Conservation (phyloP, 2,888 invertebrate species). For the Ecliptopera silaceata region DNA sequence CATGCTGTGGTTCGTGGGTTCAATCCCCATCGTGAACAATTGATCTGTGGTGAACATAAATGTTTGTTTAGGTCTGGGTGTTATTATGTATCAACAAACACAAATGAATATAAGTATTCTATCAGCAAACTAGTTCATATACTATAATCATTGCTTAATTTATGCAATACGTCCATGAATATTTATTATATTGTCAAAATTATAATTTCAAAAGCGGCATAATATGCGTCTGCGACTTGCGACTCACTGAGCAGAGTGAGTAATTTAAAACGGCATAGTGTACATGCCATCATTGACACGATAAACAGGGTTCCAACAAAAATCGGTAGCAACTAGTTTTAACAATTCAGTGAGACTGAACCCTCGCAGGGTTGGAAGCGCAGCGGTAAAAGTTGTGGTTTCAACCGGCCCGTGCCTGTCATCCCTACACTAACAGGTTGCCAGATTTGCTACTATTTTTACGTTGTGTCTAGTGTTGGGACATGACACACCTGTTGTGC, state of each 20-base stretch:
- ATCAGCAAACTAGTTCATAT: too few species aligned
- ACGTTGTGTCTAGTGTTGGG: conserved; percentile 73
- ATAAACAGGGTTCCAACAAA: conserved; percentile 32
- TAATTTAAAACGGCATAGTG: conserved; percentile 16
- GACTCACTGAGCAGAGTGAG: conserved; percentile 6
- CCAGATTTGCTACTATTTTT: conserved; percentile 79
- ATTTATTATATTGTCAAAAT: too few species aligned
- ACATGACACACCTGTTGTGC: conserved; percentile 73
- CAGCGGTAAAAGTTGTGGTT: conserved; percentile 57
- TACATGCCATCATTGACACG: conserved; percentile 15
- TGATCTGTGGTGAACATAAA: too few species aligned
- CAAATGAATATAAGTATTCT: too few species aligned
- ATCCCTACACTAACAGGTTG: conserved; percentile 73
- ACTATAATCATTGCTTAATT: too few species aligned
- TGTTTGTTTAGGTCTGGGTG: too few species aligned
- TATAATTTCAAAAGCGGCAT: too few species aligned
- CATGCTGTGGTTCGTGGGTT: too few species aligned
- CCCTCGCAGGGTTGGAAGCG: conserved; percentile 50
- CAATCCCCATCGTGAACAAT: too few species aligned
- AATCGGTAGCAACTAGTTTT: conserved; percentile 45
- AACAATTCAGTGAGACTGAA: conserved; percentile 49
- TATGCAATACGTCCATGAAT: too few species aligned
- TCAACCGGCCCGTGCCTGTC: conserved; percentile 44
- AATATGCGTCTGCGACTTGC: too few species aligned
- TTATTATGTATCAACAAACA: too few species aligned